A percentile compares a stretch with the other conserved stretches of the same genome.
phyloP scores from a whole-genome alignment of 2,888 invertebrate species.

The Escarpia spicata region DNA sequence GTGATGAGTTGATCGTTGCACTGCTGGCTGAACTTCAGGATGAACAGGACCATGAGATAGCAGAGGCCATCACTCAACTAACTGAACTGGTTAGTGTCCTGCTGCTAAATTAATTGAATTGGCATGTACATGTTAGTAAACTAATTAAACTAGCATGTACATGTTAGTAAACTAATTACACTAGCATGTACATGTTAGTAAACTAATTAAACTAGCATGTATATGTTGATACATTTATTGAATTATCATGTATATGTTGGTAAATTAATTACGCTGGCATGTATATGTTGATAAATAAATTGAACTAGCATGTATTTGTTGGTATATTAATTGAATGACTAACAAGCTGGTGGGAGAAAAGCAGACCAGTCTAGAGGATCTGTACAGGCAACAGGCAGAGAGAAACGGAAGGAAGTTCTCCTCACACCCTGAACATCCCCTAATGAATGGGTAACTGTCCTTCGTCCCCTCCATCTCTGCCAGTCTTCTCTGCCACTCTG shows the following conservation, averaged over 20 bases:
- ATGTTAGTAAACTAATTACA: not conserved
- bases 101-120: not conserved
- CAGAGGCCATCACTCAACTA: conserved; percentile 44
- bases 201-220: not conserved
- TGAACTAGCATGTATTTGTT: not conserved
- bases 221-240: not conserved
- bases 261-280: not conserved
- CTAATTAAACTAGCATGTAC: not conserved
- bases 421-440: too few species aligned
- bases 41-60: conserved; percentile 55
- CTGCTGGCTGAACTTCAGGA: conserved; percentile 54
- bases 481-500: too few species aligned
- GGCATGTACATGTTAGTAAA: not conserved
- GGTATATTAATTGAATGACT: too few species aligned
- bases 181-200: not conserved
- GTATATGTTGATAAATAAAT: not conserved
- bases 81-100: conserved; percentile 34
- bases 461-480: too few species aligned
- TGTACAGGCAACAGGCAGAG: too few species aligned
- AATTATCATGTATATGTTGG: not conserved
- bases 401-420: too few species aligned
- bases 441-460: too few species aligned
- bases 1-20: conserved; percentile 7
- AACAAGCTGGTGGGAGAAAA: too few species aligned
- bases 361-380: too few species aligned